Evolutionary conservation across 2,888 invertebrate genomes (phyloP), one percentile per base, ranked within the genome.

Genomic region (Caenorhabditis macrosperma): DNA sequence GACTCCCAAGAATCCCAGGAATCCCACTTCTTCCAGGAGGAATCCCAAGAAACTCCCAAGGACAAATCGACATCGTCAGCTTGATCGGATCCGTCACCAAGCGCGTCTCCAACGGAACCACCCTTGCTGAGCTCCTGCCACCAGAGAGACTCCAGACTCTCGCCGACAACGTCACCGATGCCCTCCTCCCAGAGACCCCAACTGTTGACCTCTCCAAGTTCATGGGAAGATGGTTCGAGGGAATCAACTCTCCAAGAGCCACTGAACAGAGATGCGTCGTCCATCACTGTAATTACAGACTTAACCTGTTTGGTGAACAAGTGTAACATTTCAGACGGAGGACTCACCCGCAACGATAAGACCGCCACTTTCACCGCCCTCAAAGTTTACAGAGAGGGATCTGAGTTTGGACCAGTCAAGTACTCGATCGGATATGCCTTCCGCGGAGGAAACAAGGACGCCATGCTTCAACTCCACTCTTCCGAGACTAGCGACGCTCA

Each of bases 361-460:
- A 90, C 90, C 41, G 90, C 90, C 64, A 90, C 90, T 22, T 90
- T 91, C 85, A 90, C 90, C 20, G 90, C 90, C 7, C 85, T 90
- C 63, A 91, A 91, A 79, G 91, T 90, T 82, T 90, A 91, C 85
- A 83, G 90, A 44, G 90, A 91, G 71, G 90, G 90, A 82, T 87
- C 87, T 60, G 90, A 90, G 77, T 91, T 90, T 75, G 90, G 90
- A 48, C 84, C 88, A 38, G 90, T 90, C 64, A 87, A 88, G 59
- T 88, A 90, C 81, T 90, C 90, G n/a, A 89, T 90, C 71, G 90
- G 90, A 50, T 90, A 91, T 69, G 90, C 90, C 28, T 90, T 90
- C 88, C 87, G 90, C 22, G 90, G 88, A 38, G 90, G 90, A 55
- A 90, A 89, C 86, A 90, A 90, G 82, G 88, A 89, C 61, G 88